Conservation (phyloP, 37 sponge, comb jelly and placozoan genomes). For the Amphimedon queenslandica region DNA sequence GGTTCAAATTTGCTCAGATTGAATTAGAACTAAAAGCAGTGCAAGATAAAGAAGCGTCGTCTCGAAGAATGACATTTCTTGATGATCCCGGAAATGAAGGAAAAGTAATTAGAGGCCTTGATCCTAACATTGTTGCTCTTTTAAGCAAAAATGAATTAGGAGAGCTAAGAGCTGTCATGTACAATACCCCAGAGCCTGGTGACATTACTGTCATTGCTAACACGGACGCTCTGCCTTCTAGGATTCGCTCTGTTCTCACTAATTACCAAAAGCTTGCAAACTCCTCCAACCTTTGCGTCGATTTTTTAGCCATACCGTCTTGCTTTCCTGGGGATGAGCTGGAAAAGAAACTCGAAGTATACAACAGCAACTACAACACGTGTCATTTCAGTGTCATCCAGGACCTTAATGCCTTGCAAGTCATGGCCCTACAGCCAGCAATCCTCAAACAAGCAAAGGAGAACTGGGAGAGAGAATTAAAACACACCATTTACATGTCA, state of each 20-base stretch:
- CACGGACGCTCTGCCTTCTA: not conserved
- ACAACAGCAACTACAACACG: not conserved
- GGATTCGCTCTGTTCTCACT: not conserved
- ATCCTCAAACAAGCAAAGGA: not conserved
- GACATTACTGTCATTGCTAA: not conserved
- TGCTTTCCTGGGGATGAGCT: not conserved
- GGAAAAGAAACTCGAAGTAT: not conserved
- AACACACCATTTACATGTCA: not conserved
- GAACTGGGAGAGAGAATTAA: not conserved
- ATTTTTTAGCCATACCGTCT: not conserved
- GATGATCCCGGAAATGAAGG: not conserved
- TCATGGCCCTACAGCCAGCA: not conserved
- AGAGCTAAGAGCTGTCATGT: not conserved
- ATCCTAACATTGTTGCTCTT: not conserved
- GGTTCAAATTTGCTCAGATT: no score
- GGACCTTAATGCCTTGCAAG: not conserved
- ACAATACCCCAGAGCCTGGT: not conserved
- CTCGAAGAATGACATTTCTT: no score
- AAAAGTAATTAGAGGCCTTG: conserved; percentile 1
- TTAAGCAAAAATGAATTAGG: not conserved
- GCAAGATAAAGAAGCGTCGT: no score
- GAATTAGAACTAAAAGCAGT: no score
- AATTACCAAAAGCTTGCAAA: not conserved
- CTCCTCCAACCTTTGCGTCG: not conserved
- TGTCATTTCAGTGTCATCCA: not conserved